Conservation (phyloP, 2,113 vertebrate species). For the Lates calcarifer region DNA sequence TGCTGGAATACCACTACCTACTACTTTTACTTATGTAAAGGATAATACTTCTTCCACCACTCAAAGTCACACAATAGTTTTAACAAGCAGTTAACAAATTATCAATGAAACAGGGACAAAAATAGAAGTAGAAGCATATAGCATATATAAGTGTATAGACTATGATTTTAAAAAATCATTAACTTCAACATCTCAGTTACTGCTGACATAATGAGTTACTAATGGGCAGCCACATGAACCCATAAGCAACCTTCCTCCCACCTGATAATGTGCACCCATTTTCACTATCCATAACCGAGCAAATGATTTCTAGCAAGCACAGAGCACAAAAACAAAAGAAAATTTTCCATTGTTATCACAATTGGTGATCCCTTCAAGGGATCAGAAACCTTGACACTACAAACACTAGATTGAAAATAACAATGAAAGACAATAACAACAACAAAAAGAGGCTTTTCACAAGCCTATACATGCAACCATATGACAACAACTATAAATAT, state of each 20-base stretch:
- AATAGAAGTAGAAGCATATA: not conserved
- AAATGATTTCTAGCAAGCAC: too few species aligned
- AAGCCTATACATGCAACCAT: not conserved
- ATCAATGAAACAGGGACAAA: not conserved
- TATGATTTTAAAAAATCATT: not conserved
- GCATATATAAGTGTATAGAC: too few species aligned
- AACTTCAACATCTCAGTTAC: not conserved
- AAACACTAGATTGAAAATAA: not conserved
- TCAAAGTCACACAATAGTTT: too few species aligned
- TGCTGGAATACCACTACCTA: too few species aligned
- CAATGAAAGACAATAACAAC: not conserved
- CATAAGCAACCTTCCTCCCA: not conserved
- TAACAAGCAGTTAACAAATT: too few species aligned
- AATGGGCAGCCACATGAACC: not conserved
- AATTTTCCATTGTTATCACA: too few species aligned
- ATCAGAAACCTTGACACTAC: not conserved
- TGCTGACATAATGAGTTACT: not conserved
- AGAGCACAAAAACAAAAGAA: not conserved
- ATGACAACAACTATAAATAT: not conserved
- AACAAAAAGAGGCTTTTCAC: not conserved
- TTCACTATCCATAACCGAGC: not conserved
- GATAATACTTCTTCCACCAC: too few species aligned
- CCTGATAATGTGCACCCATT: not conserved
- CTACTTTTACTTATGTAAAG: too few species aligned
- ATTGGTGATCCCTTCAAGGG: not conserved